Conservation (phyloP, 2,113 vertebrate species). For the Cheilinus undulatus region DNA sequence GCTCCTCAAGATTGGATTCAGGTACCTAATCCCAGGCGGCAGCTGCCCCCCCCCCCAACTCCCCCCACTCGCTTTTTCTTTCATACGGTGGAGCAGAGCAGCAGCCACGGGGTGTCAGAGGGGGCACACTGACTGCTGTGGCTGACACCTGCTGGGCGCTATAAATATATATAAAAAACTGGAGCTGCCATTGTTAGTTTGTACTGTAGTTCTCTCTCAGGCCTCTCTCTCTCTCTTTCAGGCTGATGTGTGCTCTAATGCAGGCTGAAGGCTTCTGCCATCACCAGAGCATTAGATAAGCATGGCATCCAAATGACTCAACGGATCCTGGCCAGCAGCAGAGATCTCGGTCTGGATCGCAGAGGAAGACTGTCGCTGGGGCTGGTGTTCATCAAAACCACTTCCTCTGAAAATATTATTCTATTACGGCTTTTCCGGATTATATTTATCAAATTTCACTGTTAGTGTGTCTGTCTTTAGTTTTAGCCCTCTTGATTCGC, state of each 20-base stretch:
- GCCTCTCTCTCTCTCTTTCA: constrained; percentile 56
- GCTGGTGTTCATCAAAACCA: constrained; percentile 36
- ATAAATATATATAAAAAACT: constrained; percentile 91
- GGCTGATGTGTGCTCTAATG: constrained; percentile 74
- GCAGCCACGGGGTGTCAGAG: constrained; percentile 92
- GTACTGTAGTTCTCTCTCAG: constrained; percentile 78
- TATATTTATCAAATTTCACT: too few relatives aligned
- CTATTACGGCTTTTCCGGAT: too few relatives aligned
- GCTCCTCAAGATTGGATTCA: constrained; percentile 94
- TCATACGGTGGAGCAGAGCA: constrained; percentile 84
- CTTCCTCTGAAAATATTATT: too few relatives aligned
- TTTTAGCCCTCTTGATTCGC: too few relatives aligned
- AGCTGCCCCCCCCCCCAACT: constrained; percentile 80
- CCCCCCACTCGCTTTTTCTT: constrained; percentile 68
- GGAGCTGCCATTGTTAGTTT: constrained; percentile 86
- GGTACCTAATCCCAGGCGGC: constrained; percentile 95
- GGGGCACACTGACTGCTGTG: constrained; percentile 89
- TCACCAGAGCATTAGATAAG: constrained; percentile 73
- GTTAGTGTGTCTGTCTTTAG: too few relatives aligned
- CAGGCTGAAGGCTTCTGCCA: constrained; percentile 73
- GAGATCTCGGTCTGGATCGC: constrained; percentile 45
- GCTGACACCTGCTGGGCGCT: constrained; percentile 94
- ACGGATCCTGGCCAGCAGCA: constrained; percentile 62
- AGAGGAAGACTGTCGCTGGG: constrained; percentile 43
- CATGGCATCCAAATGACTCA: constrained; percentile 74